Evolutionary conservation across 1,140 invertebrate genomes (phyloP), one percentile per base, ranked within the genome.

Genomic region (Protaetia brevitarsis): DNA sequence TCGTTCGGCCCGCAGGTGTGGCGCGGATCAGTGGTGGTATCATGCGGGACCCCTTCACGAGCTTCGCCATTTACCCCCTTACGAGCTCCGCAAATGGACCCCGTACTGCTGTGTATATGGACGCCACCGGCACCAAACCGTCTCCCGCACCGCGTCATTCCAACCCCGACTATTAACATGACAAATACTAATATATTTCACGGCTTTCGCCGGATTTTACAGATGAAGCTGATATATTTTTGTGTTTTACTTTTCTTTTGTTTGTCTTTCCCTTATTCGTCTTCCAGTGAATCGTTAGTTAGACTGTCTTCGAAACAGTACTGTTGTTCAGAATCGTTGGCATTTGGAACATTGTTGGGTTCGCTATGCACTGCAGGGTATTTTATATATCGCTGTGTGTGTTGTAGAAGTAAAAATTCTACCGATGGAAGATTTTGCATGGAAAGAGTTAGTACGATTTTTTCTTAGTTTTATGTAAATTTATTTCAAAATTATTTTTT

Each of bases 171-270:
- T 77, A 77, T 77, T 77, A 75, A 77, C 74, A 77, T 77, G 75
- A 77, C 75, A 77, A 77, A 77, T 77, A 74, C 75, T 77, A 77
- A 77, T 77, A 77, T 77, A 77, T 77, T 77, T 76, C 74, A 75
- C 72, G 68, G 75, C 73, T 75, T 76, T 74, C 70, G 70, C 59
- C 69, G 75, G 74, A 74, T 73, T 72, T 73, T 71, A 72, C 72
- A 74, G 72, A 75, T 75, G 71, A 70, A 70, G 71, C 72, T 73
- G 73, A 77, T 77, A 76, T 77, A 77, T 75, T 74, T 75, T 74
- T 77, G 66, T 70, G 69, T 75, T 71, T 75, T 74, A 73, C 65
- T 73, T 60, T 68, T 68, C 71, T 76, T 51, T 72, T 74, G 71
- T 74, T 73, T 72, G 68, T 71, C 69, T 71, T 68, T 65, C 65